Evolutionary conservation across 1,140 invertebrate genomes (phyloP), one percentile per base, ranked within the genome.

Genomic region (Euwallacea fornicatus): DNA sequence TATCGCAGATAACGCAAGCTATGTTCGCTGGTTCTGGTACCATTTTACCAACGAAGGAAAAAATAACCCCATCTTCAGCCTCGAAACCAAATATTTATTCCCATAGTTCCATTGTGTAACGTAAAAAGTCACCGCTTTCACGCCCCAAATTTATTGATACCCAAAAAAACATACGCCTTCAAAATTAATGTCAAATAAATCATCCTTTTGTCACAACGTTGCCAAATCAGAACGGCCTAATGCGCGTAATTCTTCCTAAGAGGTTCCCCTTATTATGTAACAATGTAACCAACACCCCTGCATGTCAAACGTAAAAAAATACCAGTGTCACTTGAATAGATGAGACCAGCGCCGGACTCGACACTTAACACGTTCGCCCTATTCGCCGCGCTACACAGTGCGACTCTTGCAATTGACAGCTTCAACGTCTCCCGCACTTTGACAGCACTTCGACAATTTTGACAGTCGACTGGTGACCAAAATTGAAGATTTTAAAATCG

Each of bases 321-420:
- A 74, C 69, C 74, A 72, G 77, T 75, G 75, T 76, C 74, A 76
- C 73, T 77, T 78, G 73, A 76, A 78, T 75, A 75, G 76, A 78
- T 73, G 69, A 74, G 74, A 7, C n/a, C 67, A 69, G 67, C 44
- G 42, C 11, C 7, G 67, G 21, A 50, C 46, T 69, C 16, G 7
- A 6, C 46, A 33, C 60, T 62, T 15, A 6, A 6, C 41, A 58
- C n/a, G 15, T 58, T 58, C 10, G 59, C 8, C 7, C 21, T 33
- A 4, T 4, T 33, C 21, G 21, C 21, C 21, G 21, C 21, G 21
- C 21, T 33, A 33, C 21, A 4, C 21, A 33, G 1, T 33, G 4
- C 1, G 4, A 33, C 21, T 4, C 21, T 33, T 33, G 21, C 21
- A 2, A 4, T 33, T 33, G 21, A 33, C 21, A 33, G 4, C 21